These are phyloP conservation scores for Acomys russatus DNA, from an alignment of 2,797 vertebrate genomes.

Conservation along the genomic window DNA sequence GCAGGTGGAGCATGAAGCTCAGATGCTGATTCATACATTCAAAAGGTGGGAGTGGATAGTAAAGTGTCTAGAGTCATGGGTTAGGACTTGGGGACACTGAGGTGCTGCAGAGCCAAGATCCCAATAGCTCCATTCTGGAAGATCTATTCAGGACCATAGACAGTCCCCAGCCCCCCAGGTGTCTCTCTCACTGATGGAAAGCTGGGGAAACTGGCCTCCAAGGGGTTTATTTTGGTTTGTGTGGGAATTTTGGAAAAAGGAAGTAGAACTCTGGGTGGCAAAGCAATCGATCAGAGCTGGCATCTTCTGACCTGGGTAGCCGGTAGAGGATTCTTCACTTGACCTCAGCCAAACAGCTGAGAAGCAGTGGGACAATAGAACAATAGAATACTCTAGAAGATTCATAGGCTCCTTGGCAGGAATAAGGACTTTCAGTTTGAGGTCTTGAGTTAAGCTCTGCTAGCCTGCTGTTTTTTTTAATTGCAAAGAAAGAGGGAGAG, in stretches of 20 bases:
- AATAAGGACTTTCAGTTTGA: background rate
- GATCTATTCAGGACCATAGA: slow-evolving; percentile 3
- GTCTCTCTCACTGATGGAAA: background rate
- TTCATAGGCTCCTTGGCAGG: background rate
- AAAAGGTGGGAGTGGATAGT: background rate
- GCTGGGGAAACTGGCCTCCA: background rate
- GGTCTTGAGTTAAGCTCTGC: background rate
- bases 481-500: background rate
- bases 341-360: background rate
- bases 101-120: background rate
- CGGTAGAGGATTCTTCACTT: background rate
- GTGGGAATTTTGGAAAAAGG: background rate
- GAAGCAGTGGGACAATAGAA: background rate
- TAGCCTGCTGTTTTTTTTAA: background rate
- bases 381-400: background rate
- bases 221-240: background rate
- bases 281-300: background rate
- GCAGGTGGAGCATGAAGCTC: background rate
- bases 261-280: background rate
- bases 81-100: background rate
- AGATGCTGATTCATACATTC: background rate
- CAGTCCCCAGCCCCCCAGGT: background rate
- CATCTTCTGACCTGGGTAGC: background rate
- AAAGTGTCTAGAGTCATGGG: background rate
- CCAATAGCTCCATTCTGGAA: background rate